Evolutionary conservation across 37 sponge, comb jelly and placozoan genomes (phyloP), one percentile per base, ranked within the genome.

Genomic region (Cladorhizidae sp.): DNA sequence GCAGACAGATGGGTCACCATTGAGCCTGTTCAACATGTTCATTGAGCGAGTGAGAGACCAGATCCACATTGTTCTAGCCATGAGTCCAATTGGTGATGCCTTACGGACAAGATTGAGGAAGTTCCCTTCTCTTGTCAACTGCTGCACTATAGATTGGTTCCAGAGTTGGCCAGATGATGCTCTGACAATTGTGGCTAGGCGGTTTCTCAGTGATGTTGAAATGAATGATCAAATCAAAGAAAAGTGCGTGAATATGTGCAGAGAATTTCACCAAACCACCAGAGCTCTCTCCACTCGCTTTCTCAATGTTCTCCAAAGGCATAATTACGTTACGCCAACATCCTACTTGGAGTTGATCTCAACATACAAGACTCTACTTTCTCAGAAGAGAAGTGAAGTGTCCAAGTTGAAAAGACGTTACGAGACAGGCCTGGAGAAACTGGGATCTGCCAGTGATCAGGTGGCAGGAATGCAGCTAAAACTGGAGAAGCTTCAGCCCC

Each of bases 71-170:
- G 98, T 98, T 32, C 94, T 98, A n/a, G 92, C 93, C 36, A 95
- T 98, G 96, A 95, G 96, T 51, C 98, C 98, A 29, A 98, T 98
- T 39, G 98, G 98, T 58, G 96, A 95, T 40, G 93, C 98, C 59
- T 95, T 98, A 86, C 54, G 98, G 18, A 88, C 79, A 20, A 79
- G 96, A 21, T 87, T 98, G 18, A 87, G 98, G 52, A 95, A 83
- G 90, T 98, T 98, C 87, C 98, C 98, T 5, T 98, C 98, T 17
- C 94, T 98, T 36, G 94, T 98, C 76, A 98, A 98, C 88, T 98
- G 98, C 85, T 98, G 98, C 69, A 98, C 98, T 71, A 98, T 98
- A 67, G 93, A 98, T 78, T 98, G 98, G 98, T 98, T 98, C 85
- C 97, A 97, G 87, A 89, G 92, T 62, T 98, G 98, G 98, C 98